These are phyloP conservation scores for Rhipidura dahli DNA, from an alignment of 2,113 vertebrate genomes.

Conservation along the genomic window DNA sequence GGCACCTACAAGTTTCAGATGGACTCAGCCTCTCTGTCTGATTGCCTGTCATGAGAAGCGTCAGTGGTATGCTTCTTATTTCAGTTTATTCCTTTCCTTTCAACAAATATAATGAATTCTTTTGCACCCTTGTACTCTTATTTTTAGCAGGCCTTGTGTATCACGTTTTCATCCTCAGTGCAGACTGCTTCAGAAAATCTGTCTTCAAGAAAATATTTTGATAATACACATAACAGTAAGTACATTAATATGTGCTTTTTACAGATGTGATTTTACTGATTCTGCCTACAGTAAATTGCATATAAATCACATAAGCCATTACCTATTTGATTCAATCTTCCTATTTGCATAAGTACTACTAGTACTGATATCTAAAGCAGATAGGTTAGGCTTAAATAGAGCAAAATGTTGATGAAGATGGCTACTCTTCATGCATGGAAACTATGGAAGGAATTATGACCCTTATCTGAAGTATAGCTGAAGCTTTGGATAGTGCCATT, in stretches of 20 bases:
- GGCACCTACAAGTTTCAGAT: slow-evolving; percentile 24
- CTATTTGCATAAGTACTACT: not conserved
- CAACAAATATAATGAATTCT: not conserved
- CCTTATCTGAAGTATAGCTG: not conserved
- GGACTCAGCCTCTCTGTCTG: slow-evolving; percentile 21
- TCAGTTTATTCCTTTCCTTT: slow-evolving; percentile 19
- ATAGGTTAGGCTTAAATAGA: not conserved
- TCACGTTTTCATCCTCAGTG: not conserved
- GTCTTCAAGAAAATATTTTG: not conserved
- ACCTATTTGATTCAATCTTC: not conserved
- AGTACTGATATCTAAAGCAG: not conserved
- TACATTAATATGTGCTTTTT: not conserved
- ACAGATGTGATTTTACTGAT: not conserved
- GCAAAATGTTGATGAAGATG: not conserved
- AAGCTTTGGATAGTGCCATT: not conserved
- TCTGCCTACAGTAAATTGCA: not conserved
- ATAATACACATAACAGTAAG: not conserved
- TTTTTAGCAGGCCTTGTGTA: not conserved
- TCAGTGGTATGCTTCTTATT: not conserved
- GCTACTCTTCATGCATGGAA: not conserved
- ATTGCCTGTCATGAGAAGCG: not conserved
- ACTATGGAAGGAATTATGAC: not conserved
- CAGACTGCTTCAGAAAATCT: slow-evolving; percentile 4
- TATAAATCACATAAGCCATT: not conserved
- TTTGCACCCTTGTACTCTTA: not conserved